A percentile compares a stretch with the other conserved stretches of the same genome.
phyloP scores from a whole-genome alignment of 1,140 invertebrate genomes.

The Drosophila melanogaster region DNA sequence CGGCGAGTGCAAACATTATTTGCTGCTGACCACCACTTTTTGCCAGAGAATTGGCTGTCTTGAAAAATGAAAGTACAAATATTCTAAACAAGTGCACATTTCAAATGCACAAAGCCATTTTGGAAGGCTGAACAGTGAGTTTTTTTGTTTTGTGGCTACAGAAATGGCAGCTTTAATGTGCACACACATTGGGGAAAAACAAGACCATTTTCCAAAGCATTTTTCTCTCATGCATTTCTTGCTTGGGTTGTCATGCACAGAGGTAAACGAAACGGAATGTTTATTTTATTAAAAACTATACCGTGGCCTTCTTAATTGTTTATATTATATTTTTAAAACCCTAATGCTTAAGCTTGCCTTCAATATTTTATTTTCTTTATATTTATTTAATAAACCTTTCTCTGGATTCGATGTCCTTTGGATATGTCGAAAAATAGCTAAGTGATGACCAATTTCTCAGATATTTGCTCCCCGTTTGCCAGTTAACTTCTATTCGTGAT shows the following conservation, averaged over 20 bases:
- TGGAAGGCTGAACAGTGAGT: constrained; percentile 1
- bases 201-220: neutral
- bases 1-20: constrained; percentile 25
- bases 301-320: too few relatives aligned
- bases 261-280: too few relatives aligned
- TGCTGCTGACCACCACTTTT: constrained; percentile 13
- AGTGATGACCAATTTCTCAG: constrained; percentile 7
- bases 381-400: neutral
- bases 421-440: neutral
- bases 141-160: constrained; percentile 17
- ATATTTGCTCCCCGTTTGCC: neutral
- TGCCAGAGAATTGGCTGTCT: neutral
- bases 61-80: neutral
- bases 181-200: constrained; percentile 19
- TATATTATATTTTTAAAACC: too few relatives aligned
- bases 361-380: too few relatives aligned
- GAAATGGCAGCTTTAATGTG: constrained; percentile 33
- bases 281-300: too few relatives aligned
- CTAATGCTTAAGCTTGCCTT: too few relatives aligned
- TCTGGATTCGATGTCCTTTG: neutral
- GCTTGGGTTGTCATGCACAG: neutral
- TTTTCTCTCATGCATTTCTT: too few relatives aligned
- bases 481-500: constrained; percentile 1
- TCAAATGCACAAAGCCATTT: constrained; percentile 38
- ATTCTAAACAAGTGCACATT: constrained; percentile 10